Evolutionary conservation across 2,113 vertebrate species (phyloP).

Genomic region (Coturnix japonica): DNA sequence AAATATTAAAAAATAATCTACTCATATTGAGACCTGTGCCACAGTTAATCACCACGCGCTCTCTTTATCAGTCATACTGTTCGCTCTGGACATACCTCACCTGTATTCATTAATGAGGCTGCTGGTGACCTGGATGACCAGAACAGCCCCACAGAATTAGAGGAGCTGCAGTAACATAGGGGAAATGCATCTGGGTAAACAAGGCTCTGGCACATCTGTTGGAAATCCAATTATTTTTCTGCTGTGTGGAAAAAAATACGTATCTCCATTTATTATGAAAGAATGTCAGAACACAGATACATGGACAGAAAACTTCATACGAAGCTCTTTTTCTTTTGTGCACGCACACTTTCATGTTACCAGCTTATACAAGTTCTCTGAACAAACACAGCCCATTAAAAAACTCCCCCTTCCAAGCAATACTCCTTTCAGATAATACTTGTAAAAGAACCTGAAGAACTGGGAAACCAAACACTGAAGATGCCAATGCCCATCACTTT

Average conservation of each 20-base stretch:
- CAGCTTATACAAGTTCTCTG: background rate
- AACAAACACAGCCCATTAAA: background rate
- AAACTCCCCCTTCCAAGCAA: background rate
- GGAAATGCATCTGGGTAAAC: constrained; percentile 2
- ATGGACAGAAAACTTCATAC: background rate
- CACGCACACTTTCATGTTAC: background rate
- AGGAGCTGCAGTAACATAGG: background rate
- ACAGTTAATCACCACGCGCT: background rate
- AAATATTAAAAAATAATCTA: background rate
- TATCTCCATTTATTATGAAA: background rate
- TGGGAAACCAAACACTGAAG: background rate
- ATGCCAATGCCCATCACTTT: background rate
- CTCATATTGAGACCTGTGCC: background rate
- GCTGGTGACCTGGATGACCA: background rate
- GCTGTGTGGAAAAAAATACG: background rate
- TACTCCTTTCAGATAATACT: background rate
- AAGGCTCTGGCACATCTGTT: background rate
- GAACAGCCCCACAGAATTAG: constrained; percentile 26
- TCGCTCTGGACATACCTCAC: background rate
- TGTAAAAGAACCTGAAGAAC: background rate
- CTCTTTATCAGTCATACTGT: background rate
- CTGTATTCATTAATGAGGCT: constrained; percentile 53
- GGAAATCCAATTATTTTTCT: constrained; percentile 37
- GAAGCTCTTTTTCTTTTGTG: background rate
- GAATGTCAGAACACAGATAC: background rate